These are phyloP conservation scores for Ceratina japonica DNA, from an alignment of 1,140 invertebrate genomes.

Conservation along the genomic window DNA sequence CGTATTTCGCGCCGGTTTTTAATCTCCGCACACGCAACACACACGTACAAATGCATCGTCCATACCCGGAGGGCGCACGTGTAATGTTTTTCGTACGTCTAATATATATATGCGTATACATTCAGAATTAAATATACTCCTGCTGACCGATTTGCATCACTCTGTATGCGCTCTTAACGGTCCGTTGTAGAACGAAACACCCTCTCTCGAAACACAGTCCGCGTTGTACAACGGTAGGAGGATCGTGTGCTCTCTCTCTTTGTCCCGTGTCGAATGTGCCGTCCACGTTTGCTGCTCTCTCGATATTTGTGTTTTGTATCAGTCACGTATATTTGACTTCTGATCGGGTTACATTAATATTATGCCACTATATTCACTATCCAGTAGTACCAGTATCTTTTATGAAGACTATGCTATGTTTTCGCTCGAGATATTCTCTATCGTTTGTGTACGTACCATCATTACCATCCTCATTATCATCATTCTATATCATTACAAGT, in stretches of 20 bases:
- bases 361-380: slow-evolving; percentile 36
- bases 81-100: slow-evolving; percentile 45
- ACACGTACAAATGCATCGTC: slow-evolving; percentile 52
- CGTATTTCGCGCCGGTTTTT: slow-evolving; percentile 50
- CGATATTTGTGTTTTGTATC: slow-evolving; percentile 60
- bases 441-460: slow-evolving; percentile 55
- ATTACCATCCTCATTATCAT: slow-evolving; percentile 46
- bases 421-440: slow-evolving; percentile 60
- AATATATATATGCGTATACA: too few relatives aligned
- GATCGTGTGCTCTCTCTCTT: slow-evolving; percentile 36
- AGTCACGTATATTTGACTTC: slow-evolving; percentile 43
- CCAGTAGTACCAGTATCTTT: slow-evolving; percentile 49
- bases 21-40: slow-evolving; percentile 47
- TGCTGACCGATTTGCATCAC: background rate
- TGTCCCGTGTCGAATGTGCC: slow-evolving; percentile 50
- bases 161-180: slow-evolving; percentile 38
- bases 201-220: slow-evolving; percentile 41
- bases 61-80: slow-evolving; percentile 47
- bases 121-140: too few relatives aligned
- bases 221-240: slow-evolving; percentile 40
- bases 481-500: slow-evolving; percentile 42
- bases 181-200: slow-evolving; percentile 34
- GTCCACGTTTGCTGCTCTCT: slow-evolving; percentile 50
- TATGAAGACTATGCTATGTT: slow-evolving; percentile 57
- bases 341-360: slow-evolving; percentile 41